Conservation (phyloP, 2,113 vertebrate genomes). For the Hirundichthys speculiger region DNA sequence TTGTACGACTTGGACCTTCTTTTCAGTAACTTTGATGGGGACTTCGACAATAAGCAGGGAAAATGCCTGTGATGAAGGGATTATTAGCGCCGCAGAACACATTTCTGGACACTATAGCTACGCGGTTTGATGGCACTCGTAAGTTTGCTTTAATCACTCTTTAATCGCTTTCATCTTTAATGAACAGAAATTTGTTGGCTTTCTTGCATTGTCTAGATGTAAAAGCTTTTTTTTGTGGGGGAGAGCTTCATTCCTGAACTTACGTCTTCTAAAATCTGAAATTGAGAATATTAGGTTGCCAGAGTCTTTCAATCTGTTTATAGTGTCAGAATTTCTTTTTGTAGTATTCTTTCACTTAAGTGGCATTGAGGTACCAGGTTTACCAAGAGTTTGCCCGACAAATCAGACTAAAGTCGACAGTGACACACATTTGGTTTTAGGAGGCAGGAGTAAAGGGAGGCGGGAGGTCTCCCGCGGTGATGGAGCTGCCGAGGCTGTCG, state of each 20-base stretch:
- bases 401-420: no score
- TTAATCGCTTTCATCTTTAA: background rate
- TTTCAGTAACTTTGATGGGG: constrained; percentile 91
- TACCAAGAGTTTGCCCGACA: background rate
- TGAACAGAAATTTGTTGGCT: background rate
- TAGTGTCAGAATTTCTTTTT: background rate
- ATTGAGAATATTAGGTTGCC: background rate
- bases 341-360: background rate
- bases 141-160: constrained; percentile 79
- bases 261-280: constrained; percentile 4
- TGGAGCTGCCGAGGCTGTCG: constrained; percentile 11
- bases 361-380: background rate
- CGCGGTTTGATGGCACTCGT: constrained; percentile 98
- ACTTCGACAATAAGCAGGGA: constrained; percentile 88
- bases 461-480: no score
- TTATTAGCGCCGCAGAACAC: constrained; percentile 98
- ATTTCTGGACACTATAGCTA: constrained; percentile 97
- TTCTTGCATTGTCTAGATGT: background rate
- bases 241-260: background rate
- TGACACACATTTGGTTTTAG: no score
- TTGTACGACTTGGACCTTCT: constrained; percentile 54
- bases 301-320: background rate
- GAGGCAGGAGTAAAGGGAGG: no score
- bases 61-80: constrained; percentile 99
- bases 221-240: no score